phyloP scores from a whole-genome alignment of 2,888 invertebrate species.

The Gastracanthus pulcherrimus region DNA sequence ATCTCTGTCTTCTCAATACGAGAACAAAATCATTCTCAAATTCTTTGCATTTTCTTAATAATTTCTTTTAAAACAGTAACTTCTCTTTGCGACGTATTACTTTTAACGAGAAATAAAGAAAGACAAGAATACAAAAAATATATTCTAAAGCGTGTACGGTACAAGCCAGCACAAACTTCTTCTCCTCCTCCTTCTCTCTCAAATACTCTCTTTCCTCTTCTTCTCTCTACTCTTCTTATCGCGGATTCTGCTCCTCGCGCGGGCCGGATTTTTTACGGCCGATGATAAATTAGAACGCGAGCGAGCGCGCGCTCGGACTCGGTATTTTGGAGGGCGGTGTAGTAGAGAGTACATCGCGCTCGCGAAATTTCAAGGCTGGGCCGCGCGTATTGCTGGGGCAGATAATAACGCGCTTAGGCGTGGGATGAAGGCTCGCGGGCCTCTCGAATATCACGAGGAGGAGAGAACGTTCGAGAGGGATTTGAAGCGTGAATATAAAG shows the following conservation, averaged over 20 bases:
- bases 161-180: too few relatives aligned
- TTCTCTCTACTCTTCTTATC: slow-evolving; percentile 9
- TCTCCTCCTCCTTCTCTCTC: background rate
- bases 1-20: too few relatives aligned
- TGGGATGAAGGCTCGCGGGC: background rate
- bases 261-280: slow-evolving; percentile 43
- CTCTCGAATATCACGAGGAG: background rate
- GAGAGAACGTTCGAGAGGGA: background rate
- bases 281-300: slow-evolving; percentile 53
- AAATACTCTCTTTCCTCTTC: background rate
- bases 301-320: too few relatives aligned
- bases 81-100: too few relatives aligned
- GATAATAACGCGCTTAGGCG: too few relatives aligned
- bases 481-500: background rate
- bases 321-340: slow-evolving; percentile 26
- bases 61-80: too few relatives aligned
- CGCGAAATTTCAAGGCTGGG: slow-evolving; percentile 37
- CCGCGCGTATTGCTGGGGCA: too few relatives aligned
- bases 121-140: too few relatives aligned
- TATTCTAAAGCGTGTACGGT: too few relatives aligned
- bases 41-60: too few relatives aligned
- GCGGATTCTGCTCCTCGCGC: background rate
- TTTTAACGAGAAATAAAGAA: too few relatives aligned
- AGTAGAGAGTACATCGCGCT: background rate
- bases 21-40: too few relatives aligned